Conservation (phyloP, 2,113 vertebrate genomes). For the Trachemys scripta region DNA sequence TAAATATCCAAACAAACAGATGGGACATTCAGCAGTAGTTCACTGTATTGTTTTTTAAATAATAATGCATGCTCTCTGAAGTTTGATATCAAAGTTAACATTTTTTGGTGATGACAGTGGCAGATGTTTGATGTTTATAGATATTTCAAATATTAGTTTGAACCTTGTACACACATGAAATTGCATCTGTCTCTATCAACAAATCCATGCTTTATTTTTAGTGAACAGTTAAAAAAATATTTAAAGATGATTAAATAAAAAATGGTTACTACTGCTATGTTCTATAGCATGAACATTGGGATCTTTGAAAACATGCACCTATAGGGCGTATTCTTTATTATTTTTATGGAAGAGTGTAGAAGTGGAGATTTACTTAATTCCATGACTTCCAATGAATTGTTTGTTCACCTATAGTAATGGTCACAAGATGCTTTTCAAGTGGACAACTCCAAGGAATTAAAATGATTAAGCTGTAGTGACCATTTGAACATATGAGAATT, state of each 20-base stretch:
- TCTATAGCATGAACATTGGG: not conserved
- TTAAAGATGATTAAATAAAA: conserved; percentile 12
- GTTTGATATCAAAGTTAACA: conserved; percentile 25
- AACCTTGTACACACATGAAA: not conserved
- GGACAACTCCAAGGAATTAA: not conserved
- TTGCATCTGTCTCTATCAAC: conserved; percentile 38
- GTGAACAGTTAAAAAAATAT: conserved; percentile 7
- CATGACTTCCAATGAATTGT: not conserved
- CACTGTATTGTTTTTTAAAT: not conserved
- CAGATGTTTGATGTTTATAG: conserved; percentile 38
- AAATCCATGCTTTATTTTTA: conserved; percentile 32
- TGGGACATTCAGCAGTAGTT: conserved; percentile 21
- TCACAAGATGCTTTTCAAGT: not conserved
- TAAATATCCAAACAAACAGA: conserved; percentile 33
- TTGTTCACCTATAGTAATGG: not conserved
- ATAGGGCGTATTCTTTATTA: not conserved
- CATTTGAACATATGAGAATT: not conserved
- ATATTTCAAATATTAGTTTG: conserved; percentile 37
- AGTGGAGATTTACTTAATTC: not conserved
- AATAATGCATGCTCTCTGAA: conserved; percentile 22
- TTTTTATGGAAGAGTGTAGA: not conserved
- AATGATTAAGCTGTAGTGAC: not conserved
- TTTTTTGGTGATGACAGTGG: conserved; percentile 13
- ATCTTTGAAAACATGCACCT: not conserved
- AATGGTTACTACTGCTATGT: not conserved